Percentiles rank a stretch among this genome's conserved stretches.
phyloP scores from a whole-genome alignment of 2,797 vertebrate species.

The Rhynchotus rufescens region DNA sequence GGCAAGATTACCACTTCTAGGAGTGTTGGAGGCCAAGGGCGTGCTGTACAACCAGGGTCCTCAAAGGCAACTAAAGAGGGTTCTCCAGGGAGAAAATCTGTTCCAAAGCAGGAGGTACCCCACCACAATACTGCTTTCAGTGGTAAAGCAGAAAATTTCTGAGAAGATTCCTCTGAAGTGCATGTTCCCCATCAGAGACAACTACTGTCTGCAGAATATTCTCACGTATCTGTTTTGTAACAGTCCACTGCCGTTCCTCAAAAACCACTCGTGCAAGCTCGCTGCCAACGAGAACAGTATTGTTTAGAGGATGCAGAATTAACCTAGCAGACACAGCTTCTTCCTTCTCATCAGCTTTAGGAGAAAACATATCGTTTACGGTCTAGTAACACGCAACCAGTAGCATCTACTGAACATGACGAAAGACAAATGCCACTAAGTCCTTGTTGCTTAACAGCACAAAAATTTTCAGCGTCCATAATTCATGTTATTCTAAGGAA shows the following conservation, averaged over 20 bases:
- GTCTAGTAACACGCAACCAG: neutral
- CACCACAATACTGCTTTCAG: neutral
- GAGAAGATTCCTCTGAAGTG: neutral
- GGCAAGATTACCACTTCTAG: neutral
- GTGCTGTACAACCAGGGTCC: accelerated
- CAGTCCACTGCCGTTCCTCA: neutral
- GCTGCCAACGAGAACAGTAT: neutral
- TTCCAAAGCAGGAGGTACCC: neutral
- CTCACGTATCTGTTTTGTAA: neutral
- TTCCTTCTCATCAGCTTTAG: neutral
- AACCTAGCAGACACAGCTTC: neutral
- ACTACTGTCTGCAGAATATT: neutral
- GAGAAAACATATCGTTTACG: neutral
- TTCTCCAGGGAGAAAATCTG: neutral
- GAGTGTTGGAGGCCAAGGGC: neutral
- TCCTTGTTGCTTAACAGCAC: neutral
- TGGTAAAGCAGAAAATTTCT: neutral
- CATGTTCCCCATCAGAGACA: neutral
- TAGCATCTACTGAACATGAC: neutral
- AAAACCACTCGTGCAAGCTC: neutral
- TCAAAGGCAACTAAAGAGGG: too few species aligned
- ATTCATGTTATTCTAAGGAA: neutral
- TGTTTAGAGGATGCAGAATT: neutral
- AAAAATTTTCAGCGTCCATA: neutral
- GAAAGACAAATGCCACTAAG: neutral